Conservation (phyloP, 2,888 invertebrate species). For the Apamea anceps region DNA sequence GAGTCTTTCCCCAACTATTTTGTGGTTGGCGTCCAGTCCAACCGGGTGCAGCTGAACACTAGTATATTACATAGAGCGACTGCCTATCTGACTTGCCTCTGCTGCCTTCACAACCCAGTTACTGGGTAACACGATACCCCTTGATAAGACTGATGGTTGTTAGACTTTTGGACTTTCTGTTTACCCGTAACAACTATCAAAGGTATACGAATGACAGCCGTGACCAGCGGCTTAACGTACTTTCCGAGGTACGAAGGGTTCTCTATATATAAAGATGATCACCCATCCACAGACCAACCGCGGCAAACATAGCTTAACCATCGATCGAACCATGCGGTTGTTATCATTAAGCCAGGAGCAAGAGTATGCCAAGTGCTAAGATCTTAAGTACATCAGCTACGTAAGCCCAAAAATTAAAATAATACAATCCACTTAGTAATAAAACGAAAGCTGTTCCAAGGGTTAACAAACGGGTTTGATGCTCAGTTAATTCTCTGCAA, state of each 20-base stretch:
- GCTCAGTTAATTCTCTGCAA: conserved; percentile 61
- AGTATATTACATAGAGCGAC: no score
- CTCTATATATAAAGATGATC: not conserved
- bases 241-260: not conserved
- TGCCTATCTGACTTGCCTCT: no score
- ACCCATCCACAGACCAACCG: not conserved
- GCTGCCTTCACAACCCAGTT: no score
- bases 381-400: not conserved
- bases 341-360: not conserved
- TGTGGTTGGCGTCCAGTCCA: no score
- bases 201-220: not conserved
- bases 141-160: not conserved
- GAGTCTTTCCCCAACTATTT: not conserved
- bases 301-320: not conserved
- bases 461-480: conserved; percentile 57
- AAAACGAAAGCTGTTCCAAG: conserved; percentile 35
- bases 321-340: not conserved
- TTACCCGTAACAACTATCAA: not conserved
- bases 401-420: conserved; percentile 28
- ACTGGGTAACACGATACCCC: not conserved
- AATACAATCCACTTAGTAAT: conserved; percentile 34
- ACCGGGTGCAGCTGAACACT: no score
- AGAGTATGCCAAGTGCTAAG: not conserved
- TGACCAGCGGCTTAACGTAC: not conserved
- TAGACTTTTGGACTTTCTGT: not conserved